Evolutionary conservation across 92 coral and sea anemone species (phyloP).

Genomic region (Umimayanthus chanpuru): DNA sequence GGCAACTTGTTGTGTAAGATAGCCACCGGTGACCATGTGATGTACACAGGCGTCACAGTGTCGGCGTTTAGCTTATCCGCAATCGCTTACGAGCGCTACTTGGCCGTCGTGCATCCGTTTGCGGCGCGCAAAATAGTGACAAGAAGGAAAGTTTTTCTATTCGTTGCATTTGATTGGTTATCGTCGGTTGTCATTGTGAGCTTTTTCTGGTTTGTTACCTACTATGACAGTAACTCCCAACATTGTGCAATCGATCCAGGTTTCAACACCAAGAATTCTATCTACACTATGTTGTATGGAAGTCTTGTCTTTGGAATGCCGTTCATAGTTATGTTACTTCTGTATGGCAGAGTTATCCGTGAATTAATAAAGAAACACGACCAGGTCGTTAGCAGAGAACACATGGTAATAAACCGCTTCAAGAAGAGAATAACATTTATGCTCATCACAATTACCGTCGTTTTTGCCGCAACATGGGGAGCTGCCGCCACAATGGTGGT

Average conservation of each 20-base stretch:
- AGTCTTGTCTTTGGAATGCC: slow-evolving; percentile 1
- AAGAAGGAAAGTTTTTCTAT: neutral
- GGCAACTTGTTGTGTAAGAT: slow-evolving; percentile 49
- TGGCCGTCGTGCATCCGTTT: slow-evolving; percentile 48
- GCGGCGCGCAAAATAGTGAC: neutral
- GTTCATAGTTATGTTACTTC: neutral
- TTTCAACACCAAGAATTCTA: neutral
- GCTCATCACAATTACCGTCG: neutral
- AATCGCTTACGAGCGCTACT: slow-evolving; percentile 55
- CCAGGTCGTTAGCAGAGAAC: neutral
- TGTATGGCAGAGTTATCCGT: neutral
- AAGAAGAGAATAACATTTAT: slow-evolving; percentile 14
- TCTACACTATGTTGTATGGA: neutral
- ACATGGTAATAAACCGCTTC: neutral
- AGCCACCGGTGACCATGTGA: slow-evolving; percentile 48
- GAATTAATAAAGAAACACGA: slow-evolving; percentile 5
- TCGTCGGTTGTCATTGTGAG: slow-evolving; percentile 12
- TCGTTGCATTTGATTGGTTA: slow-evolving; percentile 41
- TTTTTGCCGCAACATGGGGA: slow-evolving; percentile 17
- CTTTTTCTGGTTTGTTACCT: neutral
- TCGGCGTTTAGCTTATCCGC: slow-evolving; percentile 41
- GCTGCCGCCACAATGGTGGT: neutral
- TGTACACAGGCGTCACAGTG: slow-evolving; percentile 46
- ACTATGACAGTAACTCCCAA: neutral
- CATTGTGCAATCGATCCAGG: neutral